A percentile compares a stretch with the other conserved stretches of the same genome.
These are phyloP conservation scores for Protonemura montana DNA, from an alignment of 2,888 invertebrate species.

Conservation along the genomic window DNA sequence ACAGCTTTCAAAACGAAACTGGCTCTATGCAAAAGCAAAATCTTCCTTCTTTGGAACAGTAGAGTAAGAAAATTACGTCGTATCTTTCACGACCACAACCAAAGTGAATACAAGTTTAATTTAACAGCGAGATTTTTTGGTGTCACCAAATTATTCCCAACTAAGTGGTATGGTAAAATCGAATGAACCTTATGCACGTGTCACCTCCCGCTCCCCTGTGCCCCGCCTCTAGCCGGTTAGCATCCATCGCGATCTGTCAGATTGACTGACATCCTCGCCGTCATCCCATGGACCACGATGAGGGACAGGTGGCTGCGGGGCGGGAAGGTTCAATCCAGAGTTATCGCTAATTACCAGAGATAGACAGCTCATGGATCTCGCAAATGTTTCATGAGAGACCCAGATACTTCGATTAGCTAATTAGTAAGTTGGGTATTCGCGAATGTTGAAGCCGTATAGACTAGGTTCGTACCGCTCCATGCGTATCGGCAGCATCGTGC, in stretches of 20 bases:
- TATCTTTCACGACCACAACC: background rate
- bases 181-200: conserved; percentile 1
- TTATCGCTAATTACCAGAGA: conserved; percentile 38
- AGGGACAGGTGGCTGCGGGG: background rate
- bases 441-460: background rate
- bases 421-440: background rate
- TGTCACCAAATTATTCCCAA: background rate
- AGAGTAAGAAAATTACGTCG: no score
- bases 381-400: conserved; percentile 30
- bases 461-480: background rate
- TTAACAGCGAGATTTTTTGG: background rate
- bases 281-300: background rate
- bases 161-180: background rate
- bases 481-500: background rate
- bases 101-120: background rate
- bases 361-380: conserved; percentile 19
- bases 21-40: no score
- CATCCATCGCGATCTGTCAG: conserved; percentile 7
- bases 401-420: conserved; percentile 16
- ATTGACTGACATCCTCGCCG: conserved; percentile 7
- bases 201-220: background rate
- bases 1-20: no score
- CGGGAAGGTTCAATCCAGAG: background rate
- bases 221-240: background rate
- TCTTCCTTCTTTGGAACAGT: no score